Conservation (phyloP, 2,888 invertebrate genomes). For the Fabriciana adippe region DNA sequence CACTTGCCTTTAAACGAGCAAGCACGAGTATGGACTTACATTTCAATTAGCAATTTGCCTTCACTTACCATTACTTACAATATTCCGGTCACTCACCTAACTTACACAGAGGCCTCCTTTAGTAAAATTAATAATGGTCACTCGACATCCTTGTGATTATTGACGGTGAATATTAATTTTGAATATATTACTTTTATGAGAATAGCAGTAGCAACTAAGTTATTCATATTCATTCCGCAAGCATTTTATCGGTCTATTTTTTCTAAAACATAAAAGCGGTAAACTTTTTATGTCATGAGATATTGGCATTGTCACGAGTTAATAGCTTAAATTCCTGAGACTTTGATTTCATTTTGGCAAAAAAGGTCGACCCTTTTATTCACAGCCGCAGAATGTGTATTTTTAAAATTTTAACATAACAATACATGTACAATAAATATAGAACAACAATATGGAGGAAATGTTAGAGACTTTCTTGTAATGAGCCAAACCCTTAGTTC, state of each 20-base stretch:
- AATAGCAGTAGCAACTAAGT: neutral
- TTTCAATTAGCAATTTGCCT: constrained; percentile 46
- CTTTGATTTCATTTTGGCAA: constrained; percentile 21
- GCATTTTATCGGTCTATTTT: constrained; percentile 10
- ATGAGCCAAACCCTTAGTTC: too few relatives aligned
- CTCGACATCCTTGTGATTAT: constrained; percentile 13
- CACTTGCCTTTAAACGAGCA: constrained; percentile 32
- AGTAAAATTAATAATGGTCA: constrained; percentile 24
- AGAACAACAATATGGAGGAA: neutral
- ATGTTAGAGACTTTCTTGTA: neutral
- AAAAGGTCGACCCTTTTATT: constrained; percentile 23
- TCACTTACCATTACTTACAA: constrained; percentile 43
- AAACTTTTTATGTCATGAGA: constrained; percentile 19
- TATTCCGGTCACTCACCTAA: constrained; percentile 47
- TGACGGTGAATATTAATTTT: constrained; percentile 11
- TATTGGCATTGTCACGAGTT: constrained; percentile 29
- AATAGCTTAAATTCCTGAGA: constrained; percentile 29
- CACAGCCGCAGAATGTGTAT: constrained; percentile 16
- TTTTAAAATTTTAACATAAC: constrained; percentile 1
- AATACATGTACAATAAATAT: neutral
- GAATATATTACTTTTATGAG: neutral
- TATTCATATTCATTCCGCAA: neutral
- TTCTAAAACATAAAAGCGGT: constrained; percentile 14
- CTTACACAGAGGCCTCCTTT: constrained; percentile 32
- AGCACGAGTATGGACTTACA: constrained; percentile 43